Conservation (phyloP, 2,888 invertebrate genomes). For the Mechanitis mazaeus region DNA sequence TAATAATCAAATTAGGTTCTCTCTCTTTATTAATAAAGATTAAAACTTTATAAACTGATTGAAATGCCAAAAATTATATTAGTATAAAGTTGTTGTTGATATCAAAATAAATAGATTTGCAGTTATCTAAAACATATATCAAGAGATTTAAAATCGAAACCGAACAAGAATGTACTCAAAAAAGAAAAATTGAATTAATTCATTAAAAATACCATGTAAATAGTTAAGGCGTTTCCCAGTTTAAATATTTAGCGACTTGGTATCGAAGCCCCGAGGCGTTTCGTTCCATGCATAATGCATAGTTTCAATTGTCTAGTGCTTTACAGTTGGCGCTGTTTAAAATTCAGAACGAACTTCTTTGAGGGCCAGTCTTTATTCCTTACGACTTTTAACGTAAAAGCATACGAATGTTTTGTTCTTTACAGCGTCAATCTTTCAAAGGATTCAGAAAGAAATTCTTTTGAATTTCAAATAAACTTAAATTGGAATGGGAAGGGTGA, state of each 20-base stretch:
- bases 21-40: too few species aligned
- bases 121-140: too few species aligned
- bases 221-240: not conserved
- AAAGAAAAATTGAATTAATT: too few species aligned
- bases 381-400: slow-evolving; percentile 12
- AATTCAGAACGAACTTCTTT: slow-evolving; percentile 21
- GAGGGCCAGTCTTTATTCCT: slow-evolving; percentile 26
- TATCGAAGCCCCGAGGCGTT: slow-evolving; percentile 21
- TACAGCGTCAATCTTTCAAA: slow-evolving; percentile 2
- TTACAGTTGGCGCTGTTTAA: slow-evolving; percentile 23
- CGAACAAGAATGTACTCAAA: too few species aligned
- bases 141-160: too few species aligned
- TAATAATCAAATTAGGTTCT: too few species aligned
- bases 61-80: too few species aligned
- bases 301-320: slow-evolving; percentile 24
- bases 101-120: too few species aligned
- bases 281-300: slow-evolving; percentile 26
- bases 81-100: too few species aligned
- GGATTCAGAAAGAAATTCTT: not conserved
- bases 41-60: too few species aligned
- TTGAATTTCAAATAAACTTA: not conserved
- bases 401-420: slow-evolving; percentile 4
- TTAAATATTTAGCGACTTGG: slow-evolving; percentile 19
- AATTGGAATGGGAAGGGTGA: too few species aligned
- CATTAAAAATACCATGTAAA: too few species aligned